Evolutionary conservation across 2,888 invertebrate species (phyloP).

Genomic region (Hylaea fasciaria): DNA sequence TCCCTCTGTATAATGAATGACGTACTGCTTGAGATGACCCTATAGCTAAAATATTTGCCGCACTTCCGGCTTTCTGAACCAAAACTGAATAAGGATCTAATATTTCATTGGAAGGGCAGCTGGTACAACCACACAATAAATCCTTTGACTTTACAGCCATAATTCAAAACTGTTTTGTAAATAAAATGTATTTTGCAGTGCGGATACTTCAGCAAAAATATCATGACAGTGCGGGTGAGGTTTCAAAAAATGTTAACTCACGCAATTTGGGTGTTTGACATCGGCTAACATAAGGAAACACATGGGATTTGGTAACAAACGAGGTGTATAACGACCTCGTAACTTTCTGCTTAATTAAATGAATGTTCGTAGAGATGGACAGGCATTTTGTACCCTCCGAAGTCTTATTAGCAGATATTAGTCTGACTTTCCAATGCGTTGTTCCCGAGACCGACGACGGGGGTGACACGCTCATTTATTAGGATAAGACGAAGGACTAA

Average conservation of each 20-base stretch:
- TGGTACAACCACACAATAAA: slow-evolving; percentile 43
- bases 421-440: slow-evolving; percentile 49
- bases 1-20: slow-evolving; percentile 53
- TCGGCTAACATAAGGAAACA: slow-evolving; percentile 42
- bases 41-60: slow-evolving; percentile 48
- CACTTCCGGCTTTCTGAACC: slow-evolving; percentile 37
- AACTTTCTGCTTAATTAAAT: slow-evolving; percentile 72
- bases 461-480: slow-evolving; percentile 38
- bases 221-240: slow-evolving; percentile 9
- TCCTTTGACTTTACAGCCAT: slow-evolving; percentile 34
- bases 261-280: slow-evolving; percentile 66
- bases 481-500: slow-evolving; percentile 38
- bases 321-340: slow-evolving; percentile 52
- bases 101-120: slow-evolving; percentile 42
- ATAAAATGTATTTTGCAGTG: slow-evolving; percentile 26
- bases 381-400: slow-evolving; percentile 54
- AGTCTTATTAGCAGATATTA: slow-evolving; percentile 54
- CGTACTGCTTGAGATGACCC: slow-evolving; percentile 47
- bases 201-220: slow-evolving; percentile 12
- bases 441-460: slow-evolving; percentile 39
- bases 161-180: slow-evolving; percentile 33
- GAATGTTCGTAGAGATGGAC: slow-evolving; percentile 59
- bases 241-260: slow-evolving; percentile 49
- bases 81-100: slow-evolving; percentile 39
- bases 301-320: slow-evolving; percentile 56